Base-by-base conservation (phyloP, 1,140 invertebrate genomes). In the Lerema accius region DNA sequence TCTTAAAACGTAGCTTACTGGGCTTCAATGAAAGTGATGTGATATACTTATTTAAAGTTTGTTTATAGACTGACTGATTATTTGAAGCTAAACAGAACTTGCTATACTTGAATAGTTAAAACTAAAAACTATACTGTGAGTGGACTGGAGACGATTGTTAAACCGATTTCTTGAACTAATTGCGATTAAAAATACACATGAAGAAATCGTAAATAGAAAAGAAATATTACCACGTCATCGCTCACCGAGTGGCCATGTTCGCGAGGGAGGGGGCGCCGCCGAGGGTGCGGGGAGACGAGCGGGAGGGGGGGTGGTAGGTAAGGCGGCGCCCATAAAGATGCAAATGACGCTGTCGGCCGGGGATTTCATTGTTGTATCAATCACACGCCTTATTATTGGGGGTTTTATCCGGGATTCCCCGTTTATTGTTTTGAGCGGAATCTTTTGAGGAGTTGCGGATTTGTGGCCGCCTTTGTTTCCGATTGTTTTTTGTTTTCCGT, bases 361-460 rank as follows among this genome's bases (percentile, higher is more conserved):
- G 82, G 79, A 82, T 80, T 78, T 76, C 77, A 71, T 74, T 75
- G 73, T 80, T 78, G 86, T 84, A 89, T 89, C 86, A 87, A 89
- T 89, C 86, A 89, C 84, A 73, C 65, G 69, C 69, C 82, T 85
- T 86, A 87, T 89, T 87, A 89, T 87, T 84, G 84, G 71, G 82
- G 82, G 80, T 86, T 82, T 77, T 65, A 63, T 65, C 56, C 58
- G 49, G 73, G 75, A 81, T 78, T 69, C 69, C 43, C 43, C 81
- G 82, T 79, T 85, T 82, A 84, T 85, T 83, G 80, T 82, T 83
- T 83, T 64, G 65, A 61, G 59, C 66, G 67, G 60, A 49, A 67
- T 67, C 51, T 59, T 50, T 61, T 55, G 14, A 48, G 59, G 68
- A 67, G 62, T 65, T 64, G 51, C 42, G 64, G 68, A 71, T 66